phyloP scores from a whole-genome alignment of 2,113 vertebrate genomes.

The Sinosuthora webbiana region DNA sequence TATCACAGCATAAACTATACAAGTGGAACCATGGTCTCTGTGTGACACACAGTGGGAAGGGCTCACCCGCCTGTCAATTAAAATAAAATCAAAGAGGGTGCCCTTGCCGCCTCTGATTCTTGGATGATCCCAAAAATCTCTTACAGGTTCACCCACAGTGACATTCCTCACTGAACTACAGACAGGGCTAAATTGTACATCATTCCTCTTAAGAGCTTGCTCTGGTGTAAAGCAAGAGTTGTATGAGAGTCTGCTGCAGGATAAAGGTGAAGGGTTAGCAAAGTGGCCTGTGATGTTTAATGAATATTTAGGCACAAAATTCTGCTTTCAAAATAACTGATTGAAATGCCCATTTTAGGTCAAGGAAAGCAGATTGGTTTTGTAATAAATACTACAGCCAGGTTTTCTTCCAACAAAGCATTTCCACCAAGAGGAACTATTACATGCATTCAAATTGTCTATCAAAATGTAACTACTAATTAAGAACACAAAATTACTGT shows the following conservation, averaged over 20 bases:
- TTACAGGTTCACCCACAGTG: background rate
- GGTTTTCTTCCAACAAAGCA: background rate
- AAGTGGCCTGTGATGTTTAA: background rate
- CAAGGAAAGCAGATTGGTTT: background rate
- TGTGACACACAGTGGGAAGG: background rate
- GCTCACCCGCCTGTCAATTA: background rate
- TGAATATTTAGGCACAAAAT: background rate
- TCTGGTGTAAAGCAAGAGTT: background rate
- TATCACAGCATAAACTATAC: background rate
- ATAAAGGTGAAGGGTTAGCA: background rate
- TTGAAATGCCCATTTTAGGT: background rate
- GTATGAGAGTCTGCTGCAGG: background rate
- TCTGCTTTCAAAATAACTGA: background rate
- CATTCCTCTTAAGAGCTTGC: background rate
- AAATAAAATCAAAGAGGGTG: background rate
- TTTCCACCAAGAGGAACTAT: slow-evolving; percentile 2
- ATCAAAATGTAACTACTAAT: slow-evolving; percentile 64
- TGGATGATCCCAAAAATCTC: background rate
- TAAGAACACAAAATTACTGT: slow-evolving; percentile 60
- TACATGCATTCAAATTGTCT: slow-evolving; percentile 32
- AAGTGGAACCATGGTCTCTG: background rate
- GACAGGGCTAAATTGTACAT: background rate
- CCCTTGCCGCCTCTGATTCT: background rate
- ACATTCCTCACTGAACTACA: background rate
- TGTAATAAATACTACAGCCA: background rate